Conservation (phyloP, 2,888 invertebrate genomes). For the Argynnis bischoffii region DNA sequence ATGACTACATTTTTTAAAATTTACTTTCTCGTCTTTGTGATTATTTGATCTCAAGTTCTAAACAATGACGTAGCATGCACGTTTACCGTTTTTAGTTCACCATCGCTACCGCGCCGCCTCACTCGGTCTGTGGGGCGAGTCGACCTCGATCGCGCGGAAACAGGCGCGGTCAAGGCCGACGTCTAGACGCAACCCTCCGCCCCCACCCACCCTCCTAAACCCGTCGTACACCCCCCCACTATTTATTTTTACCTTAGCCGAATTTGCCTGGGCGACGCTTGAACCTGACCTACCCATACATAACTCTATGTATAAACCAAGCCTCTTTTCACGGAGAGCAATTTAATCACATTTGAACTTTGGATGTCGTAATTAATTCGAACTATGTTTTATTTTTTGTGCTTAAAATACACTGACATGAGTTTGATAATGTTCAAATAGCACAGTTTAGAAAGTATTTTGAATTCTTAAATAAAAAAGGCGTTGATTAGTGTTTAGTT, state of each 20-base stretch:
- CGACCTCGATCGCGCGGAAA: constrained; percentile 77
- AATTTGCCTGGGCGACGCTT: constrained; percentile 65
- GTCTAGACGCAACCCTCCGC: constrained; percentile 72
- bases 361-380: no score
- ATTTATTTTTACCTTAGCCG: constrained; percentile 64
- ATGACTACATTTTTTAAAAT: no score
- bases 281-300: constrained; percentile 61
- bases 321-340: neutral
- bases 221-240: constrained; percentile 45
- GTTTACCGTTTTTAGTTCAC: constrained; percentile 41
- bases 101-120: constrained; percentile 40
- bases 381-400: no score
- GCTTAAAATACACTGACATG: no score
- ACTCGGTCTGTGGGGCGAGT: constrained; percentile 71
- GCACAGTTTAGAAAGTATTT: no score
- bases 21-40: no score
- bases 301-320: constrained; percentile 25
- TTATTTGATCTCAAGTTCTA: neutral
- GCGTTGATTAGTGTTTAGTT: neutral
- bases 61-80: constrained; percentile 22
- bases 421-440: no score
- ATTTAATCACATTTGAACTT: no score
- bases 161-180: constrained; percentile 77
- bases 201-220: constrained; percentile 44
- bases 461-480: no score